Base-by-base conservation (phyloP, 2,888 invertebrate genomes). In the Poecilobothrus nobilitatus region DNA sequence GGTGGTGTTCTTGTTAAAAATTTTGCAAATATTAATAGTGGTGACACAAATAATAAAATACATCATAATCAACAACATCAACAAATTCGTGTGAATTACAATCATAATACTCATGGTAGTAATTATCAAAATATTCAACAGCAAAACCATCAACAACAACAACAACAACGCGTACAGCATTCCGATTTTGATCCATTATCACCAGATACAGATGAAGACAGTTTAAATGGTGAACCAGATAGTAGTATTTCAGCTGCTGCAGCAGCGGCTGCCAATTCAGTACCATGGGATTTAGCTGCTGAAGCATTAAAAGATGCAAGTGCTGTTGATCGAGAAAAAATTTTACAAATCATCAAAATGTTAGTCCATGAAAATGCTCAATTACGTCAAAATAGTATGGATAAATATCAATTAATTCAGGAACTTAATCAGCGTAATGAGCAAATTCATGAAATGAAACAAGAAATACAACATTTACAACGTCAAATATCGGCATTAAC, bases 151-250 rank as follows among this genome's bases (percentile, higher is more conserved):
- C 41, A 21, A 37, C 20, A 41, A 61, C 27, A 73, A 73, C 63
- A 70, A 70, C 63, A 71, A 74, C 53, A 71, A 75, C 4, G 76
- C 77, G 69, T 65, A 76, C 71, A 76, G 78, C 70, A 83, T 76
- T 85, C 88, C 21, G 91, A 91, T 76, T 88, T 88, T 71, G 88
- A 89, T 75, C 6, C 53, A 37, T 77, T 88, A 70, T 87, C 87
- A 8, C 90, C 89, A 2, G 92, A 91, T 76, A 91, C 91, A 8
- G 87, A 91, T 75, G 88, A 91, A 66, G 88, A 91, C 70, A 84
- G 84, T 69, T 74, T 82, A 33, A 78, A 78, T 63, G 82, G 82
- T 2, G 82, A 82, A 71, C 78, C 81, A 12, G 82, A 82, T 68
- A 82, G 81, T 75, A 82, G 81, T 71, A 81, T 81, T 72, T 77